Evolutionary conservation across 2,113 vertebrate species (phyloP).

Genomic region (Holacanthus passer): DNA sequence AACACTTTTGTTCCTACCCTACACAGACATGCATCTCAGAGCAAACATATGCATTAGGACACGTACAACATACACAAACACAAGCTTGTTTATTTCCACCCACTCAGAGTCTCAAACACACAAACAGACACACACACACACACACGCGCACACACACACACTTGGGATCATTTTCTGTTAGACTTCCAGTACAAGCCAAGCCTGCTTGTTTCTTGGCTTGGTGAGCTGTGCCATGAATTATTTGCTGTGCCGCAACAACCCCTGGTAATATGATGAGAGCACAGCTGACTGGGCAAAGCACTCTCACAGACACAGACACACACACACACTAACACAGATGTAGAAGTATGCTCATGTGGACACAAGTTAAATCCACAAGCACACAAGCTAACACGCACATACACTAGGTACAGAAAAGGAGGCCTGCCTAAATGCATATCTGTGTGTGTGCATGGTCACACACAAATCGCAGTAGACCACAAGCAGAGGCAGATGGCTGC

Average conservation of each 20-base stretch:
- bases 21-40: neutral
- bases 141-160: constrained; percentile 12
- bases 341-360: neutral
- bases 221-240: constrained; percentile 64
- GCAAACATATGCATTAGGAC: neutral
- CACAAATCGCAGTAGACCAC: constrained; percentile 19
- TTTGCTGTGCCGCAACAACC: constrained; percentile 53
- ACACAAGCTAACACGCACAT: neutral
- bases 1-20: neutral
- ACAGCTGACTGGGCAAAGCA: constrained; percentile 48
- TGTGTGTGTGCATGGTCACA: neutral
- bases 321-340: neutral
- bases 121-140: neutral
- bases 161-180: constrained; percentile 45
- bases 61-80: neutral
- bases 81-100: neutral
- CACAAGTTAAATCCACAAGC: neutral
- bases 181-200: constrained; percentile 42
- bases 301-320: constrained; percentile 1
- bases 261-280: constrained; percentile 63
- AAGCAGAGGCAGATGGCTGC: neutral
- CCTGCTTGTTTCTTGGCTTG: constrained; percentile 52
- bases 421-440: neutral
- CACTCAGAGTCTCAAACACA: neutral
- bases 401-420: neutral